Percentiles rank a stretch among this genome's conserved stretches.
Evolutionary conservation across 2,888 invertebrate species (phyloP).

Genomic region (Sminthurides aquaticus): DNA sequence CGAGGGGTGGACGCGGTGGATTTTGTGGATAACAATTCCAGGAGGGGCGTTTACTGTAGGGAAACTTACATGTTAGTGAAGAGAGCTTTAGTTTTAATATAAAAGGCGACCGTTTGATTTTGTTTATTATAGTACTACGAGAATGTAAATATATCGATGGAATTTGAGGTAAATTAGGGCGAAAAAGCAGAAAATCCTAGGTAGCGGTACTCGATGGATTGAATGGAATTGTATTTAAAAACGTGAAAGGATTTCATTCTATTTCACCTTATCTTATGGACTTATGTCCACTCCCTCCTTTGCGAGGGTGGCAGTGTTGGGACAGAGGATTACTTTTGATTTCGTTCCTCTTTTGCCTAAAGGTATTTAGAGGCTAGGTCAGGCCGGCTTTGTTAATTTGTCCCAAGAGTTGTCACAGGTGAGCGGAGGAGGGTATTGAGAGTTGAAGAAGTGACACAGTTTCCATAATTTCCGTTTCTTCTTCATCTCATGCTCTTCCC

Average conservation of each 20-base stretch:
- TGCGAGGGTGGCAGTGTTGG: neutral
- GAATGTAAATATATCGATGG: neutral
- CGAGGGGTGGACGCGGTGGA: too few relatives aligned
- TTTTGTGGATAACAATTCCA: neutral
- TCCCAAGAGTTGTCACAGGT: neutral
- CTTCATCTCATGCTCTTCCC: neutral
- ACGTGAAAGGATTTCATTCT: neutral
- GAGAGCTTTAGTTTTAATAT: neutral
- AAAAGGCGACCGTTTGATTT: too few relatives aligned
- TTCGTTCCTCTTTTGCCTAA: neutral
- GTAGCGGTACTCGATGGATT: conserved; percentile 1
- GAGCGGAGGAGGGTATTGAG: neutral
- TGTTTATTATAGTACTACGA: neutral
- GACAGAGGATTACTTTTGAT: conserved; percentile 1
- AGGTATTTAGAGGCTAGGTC: neutral
- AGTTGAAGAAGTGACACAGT: neutral
- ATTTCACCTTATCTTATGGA: neutral
- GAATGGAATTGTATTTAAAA: neutral
- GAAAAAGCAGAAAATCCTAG: neutral
- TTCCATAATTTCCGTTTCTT: neutral
- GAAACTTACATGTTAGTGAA: neutral
- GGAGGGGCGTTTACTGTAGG: neutral
- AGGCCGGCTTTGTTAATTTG: too few relatives aligned
- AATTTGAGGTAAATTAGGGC: neutral
- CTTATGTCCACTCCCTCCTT: neutral